phyloP scores from a whole-genome alignment of 2,888 invertebrate genomes.

The Acronicta aceris region DNA sequence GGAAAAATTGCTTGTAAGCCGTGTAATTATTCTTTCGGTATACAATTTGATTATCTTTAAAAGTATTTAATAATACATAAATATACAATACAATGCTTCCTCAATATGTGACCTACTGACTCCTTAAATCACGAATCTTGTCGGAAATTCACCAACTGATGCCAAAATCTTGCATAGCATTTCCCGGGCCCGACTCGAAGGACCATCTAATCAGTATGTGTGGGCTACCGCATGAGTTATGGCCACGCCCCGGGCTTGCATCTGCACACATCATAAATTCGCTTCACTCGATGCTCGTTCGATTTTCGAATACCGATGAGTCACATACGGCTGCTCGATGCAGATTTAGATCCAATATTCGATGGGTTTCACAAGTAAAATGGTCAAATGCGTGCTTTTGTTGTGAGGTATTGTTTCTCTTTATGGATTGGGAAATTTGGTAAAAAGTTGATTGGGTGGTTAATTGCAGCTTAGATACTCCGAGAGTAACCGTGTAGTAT shows the following conservation, averaged over 20 bases:
- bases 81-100: background rate
- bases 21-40: too few relatives aligned
- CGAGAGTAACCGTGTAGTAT: too few relatives aligned
- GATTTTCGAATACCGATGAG: constrained; percentile 75
- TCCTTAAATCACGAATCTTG: constrained; percentile 4
- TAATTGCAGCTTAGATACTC: background rate
- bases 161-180: constrained; percentile 20
- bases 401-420: background rate
- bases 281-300: constrained; percentile 72
- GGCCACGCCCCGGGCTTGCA: constrained; percentile 60
- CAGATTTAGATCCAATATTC: constrained; percentile 38
- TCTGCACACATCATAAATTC: constrained; percentile 78
- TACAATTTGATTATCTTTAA: too few relatives aligned
- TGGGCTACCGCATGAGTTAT: constrained; percentile 66
- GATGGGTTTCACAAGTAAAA: constrained; percentile 26
- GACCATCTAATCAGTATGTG: constrained; percentile 66
- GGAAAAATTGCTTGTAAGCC: too few relatives aligned
- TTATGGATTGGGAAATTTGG: background rate
- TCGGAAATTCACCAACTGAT: background rate
- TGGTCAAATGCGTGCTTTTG: constrained; percentile 17
- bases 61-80: too few relatives aligned
- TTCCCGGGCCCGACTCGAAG: constrained; percentile 16
- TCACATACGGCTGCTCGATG: constrained; percentile 30
- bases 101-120: background rate
- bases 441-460: background rate